These are phyloP conservation scores for Drosophila macrospina DNA, from an alignment of 2,888 invertebrate genomes.

Conservation along the genomic window DNA sequence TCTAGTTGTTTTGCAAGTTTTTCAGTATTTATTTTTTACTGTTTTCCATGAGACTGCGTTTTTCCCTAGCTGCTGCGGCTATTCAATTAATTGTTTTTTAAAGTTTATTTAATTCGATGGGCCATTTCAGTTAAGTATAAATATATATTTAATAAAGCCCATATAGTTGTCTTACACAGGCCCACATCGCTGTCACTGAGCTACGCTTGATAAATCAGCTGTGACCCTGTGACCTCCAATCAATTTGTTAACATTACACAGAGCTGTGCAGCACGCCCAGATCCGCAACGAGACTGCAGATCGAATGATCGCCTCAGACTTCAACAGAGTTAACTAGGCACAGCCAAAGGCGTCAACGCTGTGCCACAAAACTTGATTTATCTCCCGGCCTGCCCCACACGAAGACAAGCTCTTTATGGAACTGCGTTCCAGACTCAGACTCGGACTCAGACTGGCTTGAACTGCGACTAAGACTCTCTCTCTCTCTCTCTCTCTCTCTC, in stretches of 20 bases:
- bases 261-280: conserved; percentile 25
- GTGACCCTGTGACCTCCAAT: conserved; percentile 51
- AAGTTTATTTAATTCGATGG: conserved; percentile 23
- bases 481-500: no score
- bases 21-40: conserved; percentile 42
- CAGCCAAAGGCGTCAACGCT: conserved; percentile 50
- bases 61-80: conserved; percentile 9
- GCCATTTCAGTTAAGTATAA: conserved; percentile 7
- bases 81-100: conserved; percentile 41
- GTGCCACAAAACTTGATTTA: conserved; percentile 59
- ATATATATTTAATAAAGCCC: neutral
- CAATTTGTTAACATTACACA: conserved; percentile 60
- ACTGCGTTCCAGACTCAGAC: conserved; percentile 14
- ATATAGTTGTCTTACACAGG: neutral
- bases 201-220: conserved; percentile 44
- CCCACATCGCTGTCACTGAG: neutral
- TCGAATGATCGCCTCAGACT: conserved; percentile 31
- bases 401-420: conserved; percentile 40
- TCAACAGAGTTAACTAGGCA: conserved; percentile 21
- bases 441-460: conserved; percentile 1
- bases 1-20: conserved; percentile 64
- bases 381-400: conserved; percentile 57
- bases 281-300: conserved; percentile 14
- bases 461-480: conserved; percentile 2
- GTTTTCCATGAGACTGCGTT: conserved; percentile 3